Evolutionary conservation across 2,797 vertebrate genomes (phyloP).

Genomic region (Graptemys geographica): DNA sequence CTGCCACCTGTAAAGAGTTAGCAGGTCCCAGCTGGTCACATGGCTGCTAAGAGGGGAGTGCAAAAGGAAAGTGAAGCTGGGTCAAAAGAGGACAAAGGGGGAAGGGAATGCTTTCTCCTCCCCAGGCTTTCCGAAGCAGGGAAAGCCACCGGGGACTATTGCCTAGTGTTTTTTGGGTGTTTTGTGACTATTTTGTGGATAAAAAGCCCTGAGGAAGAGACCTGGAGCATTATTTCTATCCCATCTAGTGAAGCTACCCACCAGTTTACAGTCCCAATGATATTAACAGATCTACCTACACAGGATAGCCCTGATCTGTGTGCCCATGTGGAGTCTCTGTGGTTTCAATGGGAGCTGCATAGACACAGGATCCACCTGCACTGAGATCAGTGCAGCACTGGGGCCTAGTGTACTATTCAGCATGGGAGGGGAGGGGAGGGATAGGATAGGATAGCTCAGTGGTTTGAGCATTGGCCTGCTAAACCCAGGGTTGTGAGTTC

Average conservation of each 20-base stretch:
- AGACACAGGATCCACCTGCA: fast-evolving
- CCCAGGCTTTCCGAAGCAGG: neutral
- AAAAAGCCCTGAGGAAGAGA: neutral
- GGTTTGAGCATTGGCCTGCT: no score
- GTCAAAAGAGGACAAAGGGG: neutral
- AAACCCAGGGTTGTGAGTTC: no score
- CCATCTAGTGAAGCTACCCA: neutral
- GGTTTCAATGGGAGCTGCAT: neutral
- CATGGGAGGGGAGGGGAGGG: no score
- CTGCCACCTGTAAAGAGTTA: neutral
- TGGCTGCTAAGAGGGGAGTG: neutral
- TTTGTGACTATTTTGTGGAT: neutral
- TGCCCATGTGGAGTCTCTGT: neutral
- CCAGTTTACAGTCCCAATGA: neutral
- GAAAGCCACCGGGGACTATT: no score
- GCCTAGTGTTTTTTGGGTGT: no score
- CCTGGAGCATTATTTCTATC: neutral
- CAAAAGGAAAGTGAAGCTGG: neutral
- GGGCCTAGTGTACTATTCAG: neutral
- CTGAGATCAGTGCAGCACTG: fast-evolving
- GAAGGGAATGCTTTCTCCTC: neutral
- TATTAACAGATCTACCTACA: neutral
- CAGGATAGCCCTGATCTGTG: neutral
- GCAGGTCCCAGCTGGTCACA: neutral
- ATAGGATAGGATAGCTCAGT: no score